Percentiles rank a stretch among this genome's conserved stretches.
Conservation (phyloP, 2,888 invertebrate genomes). For the Diarsia brunnea region DNA sequence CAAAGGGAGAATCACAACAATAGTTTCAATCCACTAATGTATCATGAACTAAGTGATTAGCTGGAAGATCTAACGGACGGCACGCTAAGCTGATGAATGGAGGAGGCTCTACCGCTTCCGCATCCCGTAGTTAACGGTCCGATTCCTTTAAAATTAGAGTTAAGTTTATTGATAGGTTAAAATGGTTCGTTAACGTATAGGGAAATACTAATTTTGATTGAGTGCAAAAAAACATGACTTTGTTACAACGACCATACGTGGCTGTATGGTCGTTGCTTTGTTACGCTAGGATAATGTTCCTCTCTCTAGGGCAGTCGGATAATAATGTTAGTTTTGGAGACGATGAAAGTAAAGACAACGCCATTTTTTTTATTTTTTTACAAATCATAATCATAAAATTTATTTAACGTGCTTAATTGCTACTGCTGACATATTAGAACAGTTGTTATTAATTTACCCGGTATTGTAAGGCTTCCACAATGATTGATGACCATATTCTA, state of each 20-base stretch:
- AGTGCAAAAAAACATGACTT: background rate
- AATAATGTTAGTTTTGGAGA: background rate
- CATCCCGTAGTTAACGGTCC: slow-evolving; percentile 26
- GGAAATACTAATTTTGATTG: background rate
- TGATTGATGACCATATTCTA: no score
- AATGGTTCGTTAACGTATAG: background rate
- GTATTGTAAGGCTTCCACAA: no score
- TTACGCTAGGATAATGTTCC: background rate
- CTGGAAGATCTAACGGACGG: slow-evolving; percentile 26
- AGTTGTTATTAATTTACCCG: no score
- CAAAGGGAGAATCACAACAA: slow-evolving; percentile 24
- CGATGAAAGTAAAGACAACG: background rate
- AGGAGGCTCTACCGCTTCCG: slow-evolving; percentile 10
- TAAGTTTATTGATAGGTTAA: slow-evolving; percentile 23
- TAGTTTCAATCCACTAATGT: slow-evolving; percentile 38
- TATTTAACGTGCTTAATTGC: no score
- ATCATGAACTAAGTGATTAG: slow-evolving; percentile 49
- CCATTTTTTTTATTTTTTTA: no score
- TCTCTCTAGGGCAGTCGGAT: background rate
- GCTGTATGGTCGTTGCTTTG: no score
- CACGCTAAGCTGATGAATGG: slow-evolving; percentile 48
- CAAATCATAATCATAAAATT: no score
- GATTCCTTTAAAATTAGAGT: slow-evolving; percentile 17
- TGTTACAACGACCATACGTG: no score
- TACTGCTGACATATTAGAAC: no score